Evolutionary conservation across 2,113 vertebrate species (phyloP), one percentile per base, ranked within the genome.

Genomic region (Cranoglanis bouderius): DNA sequence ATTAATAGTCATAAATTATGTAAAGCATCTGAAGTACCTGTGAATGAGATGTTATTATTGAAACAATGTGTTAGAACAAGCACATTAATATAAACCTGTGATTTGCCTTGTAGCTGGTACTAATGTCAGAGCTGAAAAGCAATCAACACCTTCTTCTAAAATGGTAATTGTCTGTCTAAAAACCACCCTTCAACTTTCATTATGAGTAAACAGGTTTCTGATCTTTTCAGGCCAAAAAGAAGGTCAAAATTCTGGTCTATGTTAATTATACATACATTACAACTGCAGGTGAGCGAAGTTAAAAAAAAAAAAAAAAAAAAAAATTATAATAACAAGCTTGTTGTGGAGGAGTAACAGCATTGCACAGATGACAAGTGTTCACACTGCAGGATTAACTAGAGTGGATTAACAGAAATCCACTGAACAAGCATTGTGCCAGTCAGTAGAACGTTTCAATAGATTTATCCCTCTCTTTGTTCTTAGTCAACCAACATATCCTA

Each of bases 381-480:
- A 53, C 67, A 70, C 40, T 81, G 84, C 29, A 85, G 83, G 83
- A 85, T 85, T 85, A 85, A 65, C 59, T 46, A 21, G 72, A 70
- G 49, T 85, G 35, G 84, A 84, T 83, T 83, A 84, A 55, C 67
- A 85, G 59, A 89, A 81, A 85, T 78, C 72, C 82, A 78, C 72
- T 88, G 67, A 61, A 78, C 72, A 88, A 83, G 75, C 78, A 85
- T 40, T 70, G 46, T 53, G 46, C 59, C 57, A 70, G 59, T 55
- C 59, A 55, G 16, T 80, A 89, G 53, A 70, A 43, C 5, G 49
- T 53, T 82, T 82, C 72, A 53, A 70, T 85, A 61, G 70, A 86
- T 86, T 87, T 87, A 87, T 65, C 38, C 82, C 57, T 38, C 59
- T 70, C 88, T 89, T 89, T 89, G 74, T 89, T 85, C 83, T 85